These are phyloP conservation scores for Chelonus formosanus DNA, from an alignment of 2,888 invertebrate species.

Conservation along the genomic window DNA sequence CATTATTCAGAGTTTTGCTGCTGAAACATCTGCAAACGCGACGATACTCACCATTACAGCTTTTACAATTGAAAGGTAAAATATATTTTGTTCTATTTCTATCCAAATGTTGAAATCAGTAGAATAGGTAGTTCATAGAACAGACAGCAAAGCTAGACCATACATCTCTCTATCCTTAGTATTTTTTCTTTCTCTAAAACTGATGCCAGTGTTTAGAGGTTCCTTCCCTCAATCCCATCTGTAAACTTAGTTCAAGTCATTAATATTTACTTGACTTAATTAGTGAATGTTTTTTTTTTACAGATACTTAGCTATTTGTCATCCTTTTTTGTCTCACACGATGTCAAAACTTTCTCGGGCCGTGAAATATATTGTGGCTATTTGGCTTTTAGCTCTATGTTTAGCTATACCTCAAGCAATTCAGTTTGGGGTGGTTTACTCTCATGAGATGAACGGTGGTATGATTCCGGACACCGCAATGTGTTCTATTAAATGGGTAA, in stretches of 20 bases:
- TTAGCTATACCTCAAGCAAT: constrained; percentile 82
- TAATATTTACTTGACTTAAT: too few species aligned
- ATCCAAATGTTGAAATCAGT: too few species aligned
- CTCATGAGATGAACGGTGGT: constrained; percentile 60
- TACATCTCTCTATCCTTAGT: too few species aligned
- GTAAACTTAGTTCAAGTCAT: too few species aligned
- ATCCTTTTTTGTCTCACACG: constrained; percentile 82
- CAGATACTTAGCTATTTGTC: constrained; percentile 56
- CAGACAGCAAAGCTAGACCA: too few species aligned
- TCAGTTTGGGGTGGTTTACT: constrained; percentile 78
- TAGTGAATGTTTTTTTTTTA: constrained; percentile 1
- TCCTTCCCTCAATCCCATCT: too few species aligned
- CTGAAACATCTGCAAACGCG: constrained; percentile 87
- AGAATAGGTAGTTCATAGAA: too few species aligned
- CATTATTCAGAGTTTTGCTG: constrained; percentile 76
- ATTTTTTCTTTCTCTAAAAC: too few species aligned
- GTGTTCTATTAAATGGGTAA: constrained; percentile 71
- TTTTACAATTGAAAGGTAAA: constrained; percentile 84
- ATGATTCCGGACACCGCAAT: constrained; percentile 66
- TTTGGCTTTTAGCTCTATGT: constrained; percentile 82
- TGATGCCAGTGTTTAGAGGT: too few species aligned
- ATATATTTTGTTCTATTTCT: constrained; percentile 14
- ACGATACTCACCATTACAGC: constrained; percentile 88
- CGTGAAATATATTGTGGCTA: constrained; percentile 74
- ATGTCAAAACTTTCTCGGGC: constrained; percentile 86